A percentile compares a stretch with the other conserved stretches of the same genome.
These are phyloP conservation scores for Rhagophthalmus giganteus DNA, from an alignment of 2,888 invertebrate species.

Conservation along the genomic window DNA sequence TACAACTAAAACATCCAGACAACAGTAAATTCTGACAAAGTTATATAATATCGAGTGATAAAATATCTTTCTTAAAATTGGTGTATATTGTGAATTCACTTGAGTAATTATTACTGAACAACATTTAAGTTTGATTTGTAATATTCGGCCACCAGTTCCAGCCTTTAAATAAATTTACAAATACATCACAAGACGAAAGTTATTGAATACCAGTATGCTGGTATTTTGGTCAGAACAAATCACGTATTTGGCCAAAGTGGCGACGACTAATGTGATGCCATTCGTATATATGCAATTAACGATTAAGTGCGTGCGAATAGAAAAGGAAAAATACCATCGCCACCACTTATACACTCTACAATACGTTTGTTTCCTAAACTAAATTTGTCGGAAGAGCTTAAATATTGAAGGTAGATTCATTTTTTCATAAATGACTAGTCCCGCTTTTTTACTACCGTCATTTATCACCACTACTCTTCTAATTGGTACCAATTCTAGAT, in stretches of 20 bases:
- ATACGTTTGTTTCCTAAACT: conserved; percentile 19
- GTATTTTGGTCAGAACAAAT: conserved; percentile 29
- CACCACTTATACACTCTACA: conserved; percentile 24
- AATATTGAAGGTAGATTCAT: conserved; percentile 24
- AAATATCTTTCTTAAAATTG: conserved; percentile 44
- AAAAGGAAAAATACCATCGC: conserved; percentile 22
- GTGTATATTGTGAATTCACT: conserved; percentile 44
- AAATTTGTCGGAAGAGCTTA: conserved; percentile 31
- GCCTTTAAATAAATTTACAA: conserved; percentile 28
- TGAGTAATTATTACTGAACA: conserved; percentile 34
- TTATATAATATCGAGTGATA: conserved; percentile 41
- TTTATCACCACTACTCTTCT: conserved; percentile 17
- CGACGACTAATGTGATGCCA: conserved; percentile 15
- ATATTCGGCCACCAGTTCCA: conserved; percentile 29
- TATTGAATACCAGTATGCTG: conserved; percentile 25
- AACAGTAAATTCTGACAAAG: conserved; percentile 40
- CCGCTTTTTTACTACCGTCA: conserved; percentile 5
- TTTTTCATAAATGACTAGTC: conserved; percentile 19
- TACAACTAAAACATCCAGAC: conserved; percentile 35
- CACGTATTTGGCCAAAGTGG: conserved; percentile 26
- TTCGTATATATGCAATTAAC: conserved; percentile 1
- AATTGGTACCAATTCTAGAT: conserved; percentile 19
- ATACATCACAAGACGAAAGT: conserved; percentile 29
- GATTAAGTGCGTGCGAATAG: conserved; percentile 25
- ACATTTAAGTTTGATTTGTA: conserved; percentile 30